Base-by-base conservation (phyloP, 2,113 vertebrate species). In the Lonchura striata region DNA sequence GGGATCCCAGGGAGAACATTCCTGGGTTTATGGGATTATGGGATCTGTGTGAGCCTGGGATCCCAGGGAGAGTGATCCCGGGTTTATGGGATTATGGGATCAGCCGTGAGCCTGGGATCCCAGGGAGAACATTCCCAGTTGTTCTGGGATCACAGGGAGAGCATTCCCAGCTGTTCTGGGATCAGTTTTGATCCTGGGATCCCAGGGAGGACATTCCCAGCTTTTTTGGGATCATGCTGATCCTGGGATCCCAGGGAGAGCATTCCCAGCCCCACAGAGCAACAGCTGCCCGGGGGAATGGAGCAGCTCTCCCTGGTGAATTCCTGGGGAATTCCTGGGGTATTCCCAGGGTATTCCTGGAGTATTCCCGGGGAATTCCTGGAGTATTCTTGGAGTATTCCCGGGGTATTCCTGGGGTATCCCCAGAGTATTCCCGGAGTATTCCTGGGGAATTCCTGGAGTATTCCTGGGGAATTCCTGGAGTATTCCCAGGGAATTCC, bases 241-340 rank as follows among this genome's bases (percentile, higher is more conserved):
- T 11, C 30, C 13, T 4, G 46, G 46, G 46, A 12, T 47, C 20
- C 9, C 31, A 8, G 25, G 37, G 18, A 28, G 3, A 21, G 25
- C 11, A 22, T 63, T 63, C 60, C 42, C 31, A 61, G 74, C 50
- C 31, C 14, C 3, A 37, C 30, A 35, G 41, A 76, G 53, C 27
- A 23, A 8, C 39, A 20, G 49, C n/a, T 68, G 56, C 37, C 24
- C 60, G 11, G 49, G 20, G 53, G 53, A 16, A 22, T 0, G 57
- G 59, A 37, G 39, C 21, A 17, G 7, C 42, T 13, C 11, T 54
- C 28, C 52, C 54, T 11, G 66, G 1, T 2, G 25, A 4, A 46
- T 61, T 65, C 42, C 25, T 3, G 10, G 2, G 4, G 4, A 4
- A 14, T 33, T n/a, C 75, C 31, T 16, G 2, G 1, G 5, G 2